Percentiles rank a stretch among this genome's conserved stretches.
Conservation (phyloP, 92 coral and sea anemone species). For the Palythoa grandiflora region DNA sequence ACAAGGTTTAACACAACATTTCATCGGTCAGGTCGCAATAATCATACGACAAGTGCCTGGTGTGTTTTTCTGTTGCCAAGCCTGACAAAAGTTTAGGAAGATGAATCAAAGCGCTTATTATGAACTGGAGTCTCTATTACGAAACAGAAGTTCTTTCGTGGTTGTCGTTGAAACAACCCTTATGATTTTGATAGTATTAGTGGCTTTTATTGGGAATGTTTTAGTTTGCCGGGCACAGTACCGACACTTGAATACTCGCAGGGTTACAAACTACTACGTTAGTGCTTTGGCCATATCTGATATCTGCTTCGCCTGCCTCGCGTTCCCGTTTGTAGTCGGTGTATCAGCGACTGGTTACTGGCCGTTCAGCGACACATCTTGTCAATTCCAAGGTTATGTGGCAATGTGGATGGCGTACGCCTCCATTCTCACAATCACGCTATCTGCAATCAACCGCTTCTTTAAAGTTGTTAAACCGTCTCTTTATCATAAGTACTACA, state of each 20-base stretch:
- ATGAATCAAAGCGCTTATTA: slow-evolving; percentile 24
- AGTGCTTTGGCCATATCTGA: slow-evolving; percentile 33
- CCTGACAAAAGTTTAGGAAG: neutral
- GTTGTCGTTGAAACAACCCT: slow-evolving; percentile 9
- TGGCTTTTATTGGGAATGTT: slow-evolving; percentile 19
- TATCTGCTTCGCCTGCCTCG: slow-evolving; percentile 24
- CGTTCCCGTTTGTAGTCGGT: slow-evolving; percentile 34
- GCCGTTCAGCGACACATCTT: slow-evolving; percentile 31
- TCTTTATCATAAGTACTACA: slow-evolving; percentile 6
- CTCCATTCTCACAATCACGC: slow-evolving; percentile 32
- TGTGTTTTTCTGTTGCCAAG: neutral
- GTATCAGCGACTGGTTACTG: slow-evolving; percentile 34
- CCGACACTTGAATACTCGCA: neutral
- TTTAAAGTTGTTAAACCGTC: slow-evolving; percentile 36
- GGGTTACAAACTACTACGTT: slow-evolving; percentile 17
- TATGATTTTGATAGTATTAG: neutral
- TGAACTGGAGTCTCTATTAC: neutral
- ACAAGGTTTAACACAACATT: too few relatives aligned
- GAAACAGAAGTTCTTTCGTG: neutral
- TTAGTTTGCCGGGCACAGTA: slow-evolving; percentile 25
- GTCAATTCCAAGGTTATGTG: slow-evolving; percentile 39
- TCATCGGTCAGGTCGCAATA: too few relatives aligned
- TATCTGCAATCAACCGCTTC: slow-evolving; percentile 45
- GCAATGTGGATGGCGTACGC: slow-evolving; percentile 41
- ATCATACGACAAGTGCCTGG: neutral